Evolutionary conservation across 2,113 vertebrate species (phyloP), one percentile per base, ranked within the genome.

Genomic region (Canis aureus): DNA sequence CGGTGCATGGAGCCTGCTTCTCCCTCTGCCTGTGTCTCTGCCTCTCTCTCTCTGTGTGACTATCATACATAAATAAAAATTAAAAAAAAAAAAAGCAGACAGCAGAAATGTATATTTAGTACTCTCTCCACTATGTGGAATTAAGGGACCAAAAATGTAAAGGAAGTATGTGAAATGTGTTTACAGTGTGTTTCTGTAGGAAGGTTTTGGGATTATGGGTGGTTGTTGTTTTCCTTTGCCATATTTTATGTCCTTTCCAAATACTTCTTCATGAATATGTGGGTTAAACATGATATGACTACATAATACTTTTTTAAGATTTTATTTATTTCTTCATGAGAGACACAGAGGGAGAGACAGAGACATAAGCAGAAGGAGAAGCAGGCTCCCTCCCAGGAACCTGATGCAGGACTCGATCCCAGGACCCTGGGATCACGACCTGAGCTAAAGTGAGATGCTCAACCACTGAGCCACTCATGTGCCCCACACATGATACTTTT

Each of bases 231-330:
- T 43, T 64, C 10, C 9, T n/a, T 95, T 90, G 62, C 11, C 19
- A 55, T 71, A 60, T 73, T 93, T 94, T 96, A 23, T 93, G 35
- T 97, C 53, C 23, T 89, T 93, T 97, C 10, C 64, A 80, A 86
- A 53, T 80, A 88, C 83, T 43, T 3, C 27, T 19, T 73, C 86
- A 82, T 82, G 51, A 86, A 82, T 25, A 11, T 60, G 20, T 83
- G 16, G 7, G 49, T 92, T 67, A 83, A 74, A 69, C 55, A 62
- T 71, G 79, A 87, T 64, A 25, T 55, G 53, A 83, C 82, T 84
- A 66, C 8, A 67, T 57, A 20, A 16, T 69, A 60, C 35, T 57
- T 74, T 12, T 32, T 81, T 78, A 59, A 59, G 11, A 81, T 74
- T 73, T 60, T 73, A n/a, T 67, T 19, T 17, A 15, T 64, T 64